phyloP scores from a whole-genome alignment of 2,888 invertebrate genomes.

The Penaeus monodon region DNA sequence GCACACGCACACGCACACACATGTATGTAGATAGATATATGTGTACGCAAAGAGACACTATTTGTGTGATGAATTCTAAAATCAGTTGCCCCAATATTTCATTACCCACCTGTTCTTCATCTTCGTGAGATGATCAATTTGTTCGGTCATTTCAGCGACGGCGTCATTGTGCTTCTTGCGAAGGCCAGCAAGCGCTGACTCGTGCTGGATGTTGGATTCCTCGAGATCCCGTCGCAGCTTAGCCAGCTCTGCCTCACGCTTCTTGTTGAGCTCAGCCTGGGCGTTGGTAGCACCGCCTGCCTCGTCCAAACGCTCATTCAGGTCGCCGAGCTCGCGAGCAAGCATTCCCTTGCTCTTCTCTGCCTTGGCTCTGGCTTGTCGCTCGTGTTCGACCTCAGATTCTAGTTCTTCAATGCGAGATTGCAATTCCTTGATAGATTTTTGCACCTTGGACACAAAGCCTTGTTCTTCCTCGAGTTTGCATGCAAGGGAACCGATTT shows the following conservation, averaged over 20 bases:
- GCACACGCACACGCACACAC: too few relatives aligned
- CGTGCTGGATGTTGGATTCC: conserved; percentile 73
- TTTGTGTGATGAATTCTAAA: too few relatives aligned
- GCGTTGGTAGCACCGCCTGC: conserved; percentile 74
- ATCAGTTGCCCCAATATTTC: too few relatives aligned
- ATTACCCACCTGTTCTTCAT: conserved; percentile 87
- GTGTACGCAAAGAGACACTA: too few relatives aligned
- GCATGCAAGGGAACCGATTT: conserved; percentile 92
- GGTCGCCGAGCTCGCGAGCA: conserved; percentile 72
- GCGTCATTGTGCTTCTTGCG: conserved; percentile 82
- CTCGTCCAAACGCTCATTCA: conserved; percentile 72
- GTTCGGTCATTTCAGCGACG: conserved; percentile 99
- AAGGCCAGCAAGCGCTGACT: conserved; percentile 71
- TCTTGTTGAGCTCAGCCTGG: conserved; percentile 75
- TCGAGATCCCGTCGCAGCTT: conserved; percentile 75
- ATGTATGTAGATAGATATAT: too few relatives aligned
- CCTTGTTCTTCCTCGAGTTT: conserved; percentile 73
- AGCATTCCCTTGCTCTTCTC: conserved; percentile 67
- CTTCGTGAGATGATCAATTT: conserved; percentile 99
- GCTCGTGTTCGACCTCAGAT: conserved; percentile 63
- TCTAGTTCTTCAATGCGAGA: conserved; percentile 67
- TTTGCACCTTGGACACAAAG: conserved; percentile 45
- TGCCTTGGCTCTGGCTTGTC: conserved; percentile 53
- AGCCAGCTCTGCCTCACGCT: conserved; percentile 74
- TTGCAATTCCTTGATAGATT: conserved; percentile 59